Percentiles rank a stretch among this genome's conserved stretches.
These are phyloP conservation scores for Danionella cerebrum DNA, from an alignment of 2,113 vertebrate species.

Conservation along the genomic window DNA sequence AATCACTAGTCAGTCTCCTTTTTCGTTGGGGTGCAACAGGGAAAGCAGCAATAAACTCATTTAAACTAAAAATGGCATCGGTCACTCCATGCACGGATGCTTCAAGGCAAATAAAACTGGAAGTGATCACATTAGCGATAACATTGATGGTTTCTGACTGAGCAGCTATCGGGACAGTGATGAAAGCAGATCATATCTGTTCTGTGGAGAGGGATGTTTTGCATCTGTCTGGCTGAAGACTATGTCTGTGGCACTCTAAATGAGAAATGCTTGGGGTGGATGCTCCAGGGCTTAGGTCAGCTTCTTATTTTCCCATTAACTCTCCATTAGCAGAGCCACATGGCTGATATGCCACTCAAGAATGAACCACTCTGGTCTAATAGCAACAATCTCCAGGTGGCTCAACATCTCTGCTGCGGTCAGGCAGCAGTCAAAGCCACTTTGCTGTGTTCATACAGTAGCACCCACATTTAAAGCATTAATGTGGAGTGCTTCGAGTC, in stretches of 20 bases:
- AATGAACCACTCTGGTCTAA: constrained; percentile 4
- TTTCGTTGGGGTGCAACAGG: no score
- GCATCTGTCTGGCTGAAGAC: background rate
- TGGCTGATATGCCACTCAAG: constrained; percentile 27
- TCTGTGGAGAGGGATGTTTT: constrained; percentile 2
- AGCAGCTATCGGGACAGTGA: constrained; percentile 1
- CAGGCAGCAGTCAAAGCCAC: background rate
- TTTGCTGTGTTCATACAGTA: background rate
- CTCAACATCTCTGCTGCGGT: constrained; percentile 1
- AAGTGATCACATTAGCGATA: constrained; percentile 1
- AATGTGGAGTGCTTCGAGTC: constrained; percentile 5
- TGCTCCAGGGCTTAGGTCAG: constrained; percentile 12
- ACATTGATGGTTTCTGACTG: background rate
- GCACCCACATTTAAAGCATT: background rate
- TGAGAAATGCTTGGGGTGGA: constrained; percentile 15
- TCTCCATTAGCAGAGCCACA: constrained; percentile 52
- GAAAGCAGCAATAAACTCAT: no score
- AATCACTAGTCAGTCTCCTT: no score
- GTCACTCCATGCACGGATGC: background rate
- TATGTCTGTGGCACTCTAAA: constrained; percentile 3
- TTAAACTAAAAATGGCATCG: no score
- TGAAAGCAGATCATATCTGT: constrained; percentile 18
- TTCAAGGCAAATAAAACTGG: background rate
- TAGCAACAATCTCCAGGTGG: constrained; percentile 4
- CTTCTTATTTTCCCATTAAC: constrained; percentile 57